Base-by-base conservation (phyloP, 2,888 invertebrate species). In the Nephrotoma appendiculata region DNA sequence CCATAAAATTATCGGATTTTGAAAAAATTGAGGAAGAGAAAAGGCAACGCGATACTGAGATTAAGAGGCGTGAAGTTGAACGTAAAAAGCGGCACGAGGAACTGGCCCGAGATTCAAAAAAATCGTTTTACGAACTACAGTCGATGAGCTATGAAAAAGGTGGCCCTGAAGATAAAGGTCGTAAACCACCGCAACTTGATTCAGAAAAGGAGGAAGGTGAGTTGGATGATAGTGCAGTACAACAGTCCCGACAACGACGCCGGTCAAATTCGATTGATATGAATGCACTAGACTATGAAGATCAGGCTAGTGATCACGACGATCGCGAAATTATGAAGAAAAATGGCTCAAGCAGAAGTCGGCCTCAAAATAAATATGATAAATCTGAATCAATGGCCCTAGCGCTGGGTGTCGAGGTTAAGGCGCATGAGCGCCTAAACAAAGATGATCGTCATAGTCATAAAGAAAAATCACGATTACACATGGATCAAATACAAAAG, bases 1-100 rank as follows among this genome's bases (percentile, higher is more conserved):
- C 96, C 86, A 96, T 98, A 88, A 96, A 96, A 90, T 92, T 96
- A 1, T 95, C 95, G 0, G 96, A 97, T 89, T 94, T 96, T 89
- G 96, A 97, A 92, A 94, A 94, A 88, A 92, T 94, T 7, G 95
- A 95, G 89, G 94, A 94, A n/a, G 95, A 95, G 88, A 93, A 94
- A 5, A 93, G 93, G 41, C 91, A 93, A 86, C 92, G 93, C 0
- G 95, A 95, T 86, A 93, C 93, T 41, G 94, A 93, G 88, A 92
- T 93, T 0, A 92, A 92, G 42, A 90, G 93, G 11, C 90, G 93
- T 6, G 93, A 93, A 85, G 90, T 92, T 4, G 94, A 94, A 83
- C 92, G 93, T 1, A 93, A 92, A 87, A 92, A 92, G 88, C 91
- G 93, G 0, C 93, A 93, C 87, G 92, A 93, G 88, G 93, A 93